phyloP scores from a whole-genome alignment of 2,113 vertebrate species.

The Trematocara zebra region DNA sequence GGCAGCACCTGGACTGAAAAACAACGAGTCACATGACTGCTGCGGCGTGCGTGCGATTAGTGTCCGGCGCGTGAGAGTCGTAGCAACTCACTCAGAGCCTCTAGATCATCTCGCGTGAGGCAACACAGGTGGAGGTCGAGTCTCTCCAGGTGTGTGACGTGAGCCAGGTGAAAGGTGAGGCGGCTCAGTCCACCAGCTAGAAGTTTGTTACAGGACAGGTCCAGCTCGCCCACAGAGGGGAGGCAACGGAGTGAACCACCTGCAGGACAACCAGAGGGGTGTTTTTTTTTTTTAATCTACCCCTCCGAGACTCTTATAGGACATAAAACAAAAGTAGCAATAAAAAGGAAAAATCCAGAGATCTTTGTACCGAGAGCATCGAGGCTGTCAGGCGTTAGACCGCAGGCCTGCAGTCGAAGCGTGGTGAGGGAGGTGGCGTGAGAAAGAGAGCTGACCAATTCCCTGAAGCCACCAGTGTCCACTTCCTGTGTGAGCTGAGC shows the following conservation, averaged over 20 bases:
- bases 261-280: constrained; percentile 33
- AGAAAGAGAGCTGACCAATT: constrained; percentile 69
- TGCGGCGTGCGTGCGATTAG: rapidly evolving
- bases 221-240: constrained; percentile 70
- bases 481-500: too few relatives aligned
- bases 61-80: rapidly evolving
- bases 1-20: constrained; percentile 81
- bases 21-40: constrained; percentile 5
- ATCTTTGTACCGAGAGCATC: constrained; percentile 67
- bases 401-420: constrained; percentile 79
- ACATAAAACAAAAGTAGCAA: background rate
- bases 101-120: constrained; percentile 71
- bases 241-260: constrained; percentile 72
- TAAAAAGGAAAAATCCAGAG: background rate
- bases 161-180: constrained; percentile 60
- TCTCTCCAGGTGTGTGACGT: constrained; percentile 71
- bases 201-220: constrained; percentile 81
- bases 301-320: background rate
- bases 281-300: rapidly evolving
- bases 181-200: constrained; percentile 73
- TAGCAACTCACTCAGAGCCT: constrained; percentile 70
- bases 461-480: constrained; percentile 38
- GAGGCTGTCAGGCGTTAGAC: constrained; percentile 71
- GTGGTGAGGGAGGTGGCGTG: constrained; percentile 57
- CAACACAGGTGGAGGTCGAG: constrained; percentile 82